Percentiles rank a stretch among this genome's conserved stretches.
These are phyloP conservation scores for Eupithecia vulgata DNA, from an alignment of 2,888 invertebrate genomes.

Conservation along the genomic window DNA sequence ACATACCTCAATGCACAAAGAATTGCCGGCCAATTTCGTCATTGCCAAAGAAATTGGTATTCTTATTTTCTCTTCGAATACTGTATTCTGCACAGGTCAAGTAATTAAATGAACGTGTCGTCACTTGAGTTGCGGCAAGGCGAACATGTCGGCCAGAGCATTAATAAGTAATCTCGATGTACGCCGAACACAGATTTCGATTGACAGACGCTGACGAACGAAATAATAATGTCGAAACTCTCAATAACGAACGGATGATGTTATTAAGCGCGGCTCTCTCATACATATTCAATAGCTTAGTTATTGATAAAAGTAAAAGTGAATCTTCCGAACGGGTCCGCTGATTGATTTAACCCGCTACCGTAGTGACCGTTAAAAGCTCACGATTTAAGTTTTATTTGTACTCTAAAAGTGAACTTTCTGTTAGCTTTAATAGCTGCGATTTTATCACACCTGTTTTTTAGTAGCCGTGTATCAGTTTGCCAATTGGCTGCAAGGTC, in stretches of 20 bases:
- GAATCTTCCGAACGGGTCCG: conserved; percentile 63
- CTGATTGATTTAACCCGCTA: conserved; percentile 64
- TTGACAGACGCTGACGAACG: conserved; percentile 60
- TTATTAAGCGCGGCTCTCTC: conserved; percentile 63
- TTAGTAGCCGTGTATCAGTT: conserved; percentile 78
- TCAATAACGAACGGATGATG: conserved; percentile 64
- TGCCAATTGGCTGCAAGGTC: conserved; percentile 79
- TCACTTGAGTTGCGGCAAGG: conserved; percentile 51
- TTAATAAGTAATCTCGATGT: conserved; percentile 67
- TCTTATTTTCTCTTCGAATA: neutral
- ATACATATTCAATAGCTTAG: conserved; percentile 72
- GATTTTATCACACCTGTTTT: conserved; percentile 75
- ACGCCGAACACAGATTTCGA: conserved; percentile 54
- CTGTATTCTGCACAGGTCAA: conserved; percentile 22
- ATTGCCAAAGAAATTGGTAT: neutral
- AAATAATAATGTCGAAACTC: conserved; percentile 66
- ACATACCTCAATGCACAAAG: neutral
- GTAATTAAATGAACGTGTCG: conserved; percentile 55
- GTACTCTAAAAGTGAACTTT: conserved; percentile 47
- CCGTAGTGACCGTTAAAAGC: conserved; percentile 60
- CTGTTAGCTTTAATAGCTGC: conserved; percentile 60
- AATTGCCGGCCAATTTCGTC: neutral
- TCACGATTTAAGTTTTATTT: conserved; percentile 52
- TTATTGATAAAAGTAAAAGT: conserved; percentile 81
- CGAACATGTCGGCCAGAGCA: conserved; percentile 60